Evolutionary conservation across 1,140 invertebrate species (phyloP).

Genomic region (Zeugodacus cucurbitae): DNA sequence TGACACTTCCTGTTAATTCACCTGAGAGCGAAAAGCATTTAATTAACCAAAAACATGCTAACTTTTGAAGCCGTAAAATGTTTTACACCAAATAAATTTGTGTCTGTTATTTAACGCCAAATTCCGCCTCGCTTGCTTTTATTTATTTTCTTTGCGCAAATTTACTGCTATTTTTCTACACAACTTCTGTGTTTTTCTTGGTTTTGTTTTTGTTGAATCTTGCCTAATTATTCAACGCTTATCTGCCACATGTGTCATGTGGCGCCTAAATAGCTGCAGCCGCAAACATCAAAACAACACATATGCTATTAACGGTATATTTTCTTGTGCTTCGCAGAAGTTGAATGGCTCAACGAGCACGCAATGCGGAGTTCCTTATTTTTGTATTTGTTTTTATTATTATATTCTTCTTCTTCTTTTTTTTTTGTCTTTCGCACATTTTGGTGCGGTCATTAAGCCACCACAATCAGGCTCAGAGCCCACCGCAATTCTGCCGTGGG

Average conservation of each 20-base stretch:
- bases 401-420: not conserved
- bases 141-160: too few relatives aligned
- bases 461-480: not conserved
- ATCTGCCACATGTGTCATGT: conserved; percentile 7
- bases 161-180: not conserved
- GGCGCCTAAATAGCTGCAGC: not conserved
- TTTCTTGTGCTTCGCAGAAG: not conserved
- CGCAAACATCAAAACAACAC: not conserved
- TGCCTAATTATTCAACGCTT: not conserved
- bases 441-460: not conserved
- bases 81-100: too few relatives aligned
- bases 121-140: too few relatives aligned
- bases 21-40: not conserved
- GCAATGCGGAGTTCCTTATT: not conserved
- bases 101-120: too few relatives aligned
- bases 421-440: not conserved
- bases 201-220: not conserved
- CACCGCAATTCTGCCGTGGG: not conserved
- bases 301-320: not conserved
- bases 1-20: not conserved
- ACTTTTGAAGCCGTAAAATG: not conserved
- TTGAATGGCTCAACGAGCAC: not conserved
- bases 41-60: not conserved
- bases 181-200: not conserved
- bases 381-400: not conserved